phyloP scores from a whole-genome alignment of 2,888 invertebrate genomes.

The Aporophyla nigra region DNA sequence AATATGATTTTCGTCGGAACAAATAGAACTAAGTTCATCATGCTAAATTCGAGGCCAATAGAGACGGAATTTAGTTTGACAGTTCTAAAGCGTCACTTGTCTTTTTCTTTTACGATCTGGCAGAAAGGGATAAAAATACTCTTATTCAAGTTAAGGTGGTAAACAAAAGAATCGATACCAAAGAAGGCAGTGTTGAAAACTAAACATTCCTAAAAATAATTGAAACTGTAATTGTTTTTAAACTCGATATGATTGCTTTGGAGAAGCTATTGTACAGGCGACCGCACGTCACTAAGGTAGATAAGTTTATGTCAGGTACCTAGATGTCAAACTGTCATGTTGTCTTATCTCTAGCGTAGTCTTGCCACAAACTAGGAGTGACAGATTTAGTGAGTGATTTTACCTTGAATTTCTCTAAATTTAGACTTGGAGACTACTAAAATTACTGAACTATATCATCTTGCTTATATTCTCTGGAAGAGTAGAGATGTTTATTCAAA shows the following conservation, averaged over 20 bases:
- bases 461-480: too few relatives aligned
- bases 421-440: background rate
- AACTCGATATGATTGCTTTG: background rate
- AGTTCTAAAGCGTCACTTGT: too few relatives aligned
- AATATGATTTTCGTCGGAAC: too few relatives aligned
- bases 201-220: background rate
- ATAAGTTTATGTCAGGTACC: background rate
- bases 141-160: too few relatives aligned
- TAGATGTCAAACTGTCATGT: constrained; percentile 17
- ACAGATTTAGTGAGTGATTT: constrained; percentile 11
- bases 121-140: too few relatives aligned
- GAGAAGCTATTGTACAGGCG: background rate
- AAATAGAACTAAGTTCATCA: too few relatives aligned
- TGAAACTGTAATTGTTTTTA: background rate
- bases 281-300: background rate
- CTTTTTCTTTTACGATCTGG: too few relatives aligned
- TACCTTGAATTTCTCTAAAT: background rate
- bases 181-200: background rate
- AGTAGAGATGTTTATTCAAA: background rate
- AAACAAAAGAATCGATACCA: too few relatives aligned
- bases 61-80: too few relatives aligned
- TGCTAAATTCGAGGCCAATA: too few relatives aligned
- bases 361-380: constrained; percentile 13
- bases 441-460: background rate
- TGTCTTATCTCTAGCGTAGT: constrained; percentile 23